Evolutionary conservation across 2,797 vertebrate genomes (phyloP).

Genomic region (Todus mexicanus): DNA sequence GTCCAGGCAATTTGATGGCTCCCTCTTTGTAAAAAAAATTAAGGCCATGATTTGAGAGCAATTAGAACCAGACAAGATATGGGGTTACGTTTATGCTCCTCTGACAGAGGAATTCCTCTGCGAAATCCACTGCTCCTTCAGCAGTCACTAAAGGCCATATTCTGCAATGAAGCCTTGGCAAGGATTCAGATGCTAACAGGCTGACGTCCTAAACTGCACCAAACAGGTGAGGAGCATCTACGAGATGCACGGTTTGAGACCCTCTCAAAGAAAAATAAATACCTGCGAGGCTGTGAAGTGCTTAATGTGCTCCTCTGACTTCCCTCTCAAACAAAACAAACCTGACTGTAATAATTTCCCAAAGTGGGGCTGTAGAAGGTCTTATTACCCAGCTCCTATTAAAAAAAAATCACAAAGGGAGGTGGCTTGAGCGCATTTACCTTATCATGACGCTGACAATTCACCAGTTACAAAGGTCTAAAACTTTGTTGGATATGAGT

Average conservation of each 20-base stretch:
- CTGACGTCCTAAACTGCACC: background rate
- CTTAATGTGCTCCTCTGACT: background rate
- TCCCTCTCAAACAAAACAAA: background rate
- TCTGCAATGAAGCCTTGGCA: background rate
- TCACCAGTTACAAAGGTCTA: background rate
- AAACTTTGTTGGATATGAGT: background rate
- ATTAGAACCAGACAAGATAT: background rate
- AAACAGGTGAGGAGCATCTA: background rate
- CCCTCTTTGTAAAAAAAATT: background rate
- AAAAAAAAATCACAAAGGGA: background rate
- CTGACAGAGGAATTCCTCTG: background rate
- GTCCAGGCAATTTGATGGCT: background rate
- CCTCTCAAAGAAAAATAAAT: background rate
- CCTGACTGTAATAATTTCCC: background rate
- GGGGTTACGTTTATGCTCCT: background rate
- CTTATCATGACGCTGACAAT: no score
- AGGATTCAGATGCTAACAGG: background rate
- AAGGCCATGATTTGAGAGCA: background rate
- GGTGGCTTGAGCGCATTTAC: background rate
- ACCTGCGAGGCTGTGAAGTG: background rate
- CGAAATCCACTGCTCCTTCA: background rate
- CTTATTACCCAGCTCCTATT: background rate
- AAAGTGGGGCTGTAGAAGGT: background rate
- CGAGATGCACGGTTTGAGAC: background rate
- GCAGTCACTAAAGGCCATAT: background rate